A percentile compares a stretch with the other conserved stretches of the same genome.
phyloP scores from a whole-genome alignment of 2,888 invertebrate species.

The Dendrolimus houi region DNA sequence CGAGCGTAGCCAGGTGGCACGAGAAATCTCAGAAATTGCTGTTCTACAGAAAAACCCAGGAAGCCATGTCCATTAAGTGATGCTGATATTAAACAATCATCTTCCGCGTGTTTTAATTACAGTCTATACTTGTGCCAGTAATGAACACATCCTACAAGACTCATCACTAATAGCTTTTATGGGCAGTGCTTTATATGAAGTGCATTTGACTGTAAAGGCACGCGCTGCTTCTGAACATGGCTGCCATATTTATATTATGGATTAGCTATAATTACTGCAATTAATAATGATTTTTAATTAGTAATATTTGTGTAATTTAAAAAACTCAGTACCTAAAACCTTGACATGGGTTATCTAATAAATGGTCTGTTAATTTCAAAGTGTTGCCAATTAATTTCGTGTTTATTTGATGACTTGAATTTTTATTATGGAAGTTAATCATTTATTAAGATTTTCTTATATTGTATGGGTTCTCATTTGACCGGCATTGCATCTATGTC shows the following conservation, averaged over 20 bases:
- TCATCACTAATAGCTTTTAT: background rate
- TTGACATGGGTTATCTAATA: too few species aligned
- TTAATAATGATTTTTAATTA: constrained; percentile 1
- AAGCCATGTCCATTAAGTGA: constrained; percentile 45
- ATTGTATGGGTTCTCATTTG: too few species aligned
- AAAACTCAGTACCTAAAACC: background rate
- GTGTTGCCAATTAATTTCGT: too few species aligned
- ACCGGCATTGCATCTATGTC: too few species aligned
- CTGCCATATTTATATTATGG: background rate
- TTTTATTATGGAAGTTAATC: too few species aligned
- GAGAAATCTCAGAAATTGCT: constrained; percentile 28
- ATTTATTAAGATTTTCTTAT: too few species aligned
- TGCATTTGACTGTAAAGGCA: constrained; percentile 30
- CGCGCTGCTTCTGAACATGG: constrained; percentile 20
- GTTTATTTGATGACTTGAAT: too few species aligned
- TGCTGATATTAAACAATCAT: constrained; percentile 51
- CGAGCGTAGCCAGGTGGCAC: constrained; percentile 48
- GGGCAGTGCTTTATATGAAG: constrained; percentile 14
- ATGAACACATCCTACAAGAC: background rate
- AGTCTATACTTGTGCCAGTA: constrained; percentile 14
- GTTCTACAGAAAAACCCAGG: constrained; percentile 57
- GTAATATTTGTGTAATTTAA: background rate
- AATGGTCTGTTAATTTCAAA: too few species aligned
- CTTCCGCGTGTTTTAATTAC: constrained; percentile 63
- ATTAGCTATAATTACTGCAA: too few species aligned